Percentiles rank a stretch among this genome's conserved stretches.
phyloP scores from a whole-genome alignment of 2,888 invertebrate species.

The Ischnus inquisitorius region DNA sequence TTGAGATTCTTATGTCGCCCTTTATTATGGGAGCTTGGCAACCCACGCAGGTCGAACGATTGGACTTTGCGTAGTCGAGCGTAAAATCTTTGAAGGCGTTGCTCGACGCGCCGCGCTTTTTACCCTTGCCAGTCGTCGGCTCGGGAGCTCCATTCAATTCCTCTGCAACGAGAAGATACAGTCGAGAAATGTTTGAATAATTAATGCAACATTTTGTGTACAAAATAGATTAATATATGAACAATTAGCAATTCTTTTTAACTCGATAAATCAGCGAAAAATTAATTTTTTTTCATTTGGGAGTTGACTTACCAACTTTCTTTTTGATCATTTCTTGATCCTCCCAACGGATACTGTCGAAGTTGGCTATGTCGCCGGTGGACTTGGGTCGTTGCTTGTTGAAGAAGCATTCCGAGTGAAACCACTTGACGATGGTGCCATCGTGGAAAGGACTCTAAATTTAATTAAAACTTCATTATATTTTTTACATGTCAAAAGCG shows the following conservation, averaged over 20 bases:
- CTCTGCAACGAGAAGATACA: constrained; percentile 58
- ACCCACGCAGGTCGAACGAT: constrained; percentile 92
- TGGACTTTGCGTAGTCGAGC: constrained; percentile 95
- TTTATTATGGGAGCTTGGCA: constrained; percentile 95
- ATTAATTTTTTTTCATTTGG: not conserved
- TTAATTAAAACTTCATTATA: constrained; percentile 55
- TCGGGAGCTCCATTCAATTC: constrained; percentile 76
- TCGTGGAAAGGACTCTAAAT: constrained; percentile 94
- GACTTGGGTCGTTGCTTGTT: constrained; percentile 91
- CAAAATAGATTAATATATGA: too few relatives aligned
- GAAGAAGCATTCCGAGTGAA: constrained; percentile 93
- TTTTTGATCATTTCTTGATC: constrained; percentile 94
- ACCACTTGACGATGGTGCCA: constrained; percentile 95
- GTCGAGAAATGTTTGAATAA: too few relatives aligned
- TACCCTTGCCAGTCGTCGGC: constrained; percentile 84
- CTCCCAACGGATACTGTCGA: constrained; percentile 91
- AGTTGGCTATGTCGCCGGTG: constrained; percentile 92
- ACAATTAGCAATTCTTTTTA: too few relatives aligned
- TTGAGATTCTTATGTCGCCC: constrained; percentile 90
- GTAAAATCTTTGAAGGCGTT: constrained; percentile 89
- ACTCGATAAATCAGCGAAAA: too few relatives aligned
- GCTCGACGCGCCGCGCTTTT: constrained; percentile 87
- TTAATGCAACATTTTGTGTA: too few relatives aligned
- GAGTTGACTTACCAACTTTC: constrained; percentile 88
- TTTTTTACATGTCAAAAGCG: not conserved